phyloP scores from a whole-genome alignment of 2,888 invertebrate genomes.

The Lasius platythorax region DNA sequence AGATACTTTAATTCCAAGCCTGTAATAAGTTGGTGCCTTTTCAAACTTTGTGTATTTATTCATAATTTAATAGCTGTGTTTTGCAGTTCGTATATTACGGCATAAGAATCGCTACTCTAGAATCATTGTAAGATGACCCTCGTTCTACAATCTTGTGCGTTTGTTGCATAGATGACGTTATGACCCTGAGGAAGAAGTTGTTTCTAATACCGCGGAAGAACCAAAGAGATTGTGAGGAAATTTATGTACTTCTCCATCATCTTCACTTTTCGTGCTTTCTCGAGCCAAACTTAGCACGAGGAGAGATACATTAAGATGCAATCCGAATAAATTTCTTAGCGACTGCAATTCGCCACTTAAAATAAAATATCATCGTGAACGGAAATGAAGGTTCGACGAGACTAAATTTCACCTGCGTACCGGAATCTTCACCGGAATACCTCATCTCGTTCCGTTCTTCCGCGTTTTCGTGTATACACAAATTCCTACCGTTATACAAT shows the following conservation, averaged over 20 bases:
- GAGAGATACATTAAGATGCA: not conserved
- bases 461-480: conserved; percentile 49
- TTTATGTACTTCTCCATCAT: not conserved
- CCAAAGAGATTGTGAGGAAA: conserved; percentile 49
- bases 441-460: conserved; percentile 40
- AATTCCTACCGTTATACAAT: conserved; percentile 52
- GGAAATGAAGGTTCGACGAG: not conserved
- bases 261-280: not conserved
- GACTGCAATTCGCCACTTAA: conserved; percentile 37
- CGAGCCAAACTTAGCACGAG: not conserved
- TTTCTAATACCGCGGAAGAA: conserved; percentile 50
- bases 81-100: not conserved
- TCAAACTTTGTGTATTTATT: not conserved
- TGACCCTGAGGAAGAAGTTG: conserved; percentile 44
- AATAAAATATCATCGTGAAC: not conserved
- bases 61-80: not conserved
- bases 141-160: conserved; percentile 64
- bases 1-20: not conserved
- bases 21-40: not conserved
- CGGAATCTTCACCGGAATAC: conserved; percentile 34
- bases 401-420: conserved; percentile 30
- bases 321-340: conserved; percentile 27
- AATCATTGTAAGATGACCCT: not conserved
- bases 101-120: conserved; percentile 10
- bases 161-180: conserved; percentile 31